These are phyloP conservation scores for Halcyon malimbica DNA, from an alignment of 2,113 vertebrate species.

Conservation along the genomic window DNA sequence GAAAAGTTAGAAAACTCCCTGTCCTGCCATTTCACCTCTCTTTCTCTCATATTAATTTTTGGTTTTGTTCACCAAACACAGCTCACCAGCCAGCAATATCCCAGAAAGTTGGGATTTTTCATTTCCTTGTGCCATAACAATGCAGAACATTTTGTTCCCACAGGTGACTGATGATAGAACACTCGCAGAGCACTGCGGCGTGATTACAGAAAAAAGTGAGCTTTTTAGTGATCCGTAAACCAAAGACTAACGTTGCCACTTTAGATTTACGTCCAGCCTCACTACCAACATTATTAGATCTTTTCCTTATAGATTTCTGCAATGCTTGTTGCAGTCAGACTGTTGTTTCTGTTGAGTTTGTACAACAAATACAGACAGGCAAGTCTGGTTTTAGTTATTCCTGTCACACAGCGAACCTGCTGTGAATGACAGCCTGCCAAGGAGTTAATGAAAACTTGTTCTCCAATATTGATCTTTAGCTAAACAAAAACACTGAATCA, in stretches of 20 bases:
- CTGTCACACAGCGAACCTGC: constrained; percentile 12
- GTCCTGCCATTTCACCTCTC: not conserved
- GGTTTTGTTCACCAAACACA: not conserved
- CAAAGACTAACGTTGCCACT: not conserved
- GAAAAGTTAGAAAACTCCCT: not conserved
- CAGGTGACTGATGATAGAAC: not conserved
- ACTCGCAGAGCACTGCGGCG: not conserved
- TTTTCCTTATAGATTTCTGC: not conserved
- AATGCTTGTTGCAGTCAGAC: not conserved
- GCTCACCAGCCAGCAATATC: not conserved
- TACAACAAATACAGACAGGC: not conserved
- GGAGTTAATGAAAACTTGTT: constrained; percentile 10
- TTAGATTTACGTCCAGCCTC: not conserved
- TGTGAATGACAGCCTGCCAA: not conserved
- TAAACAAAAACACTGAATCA: constrained; percentile 16
- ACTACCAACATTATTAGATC: not conserved
- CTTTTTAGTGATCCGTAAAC: not conserved
- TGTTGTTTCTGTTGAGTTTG: not conserved
- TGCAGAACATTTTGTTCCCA: not conserved
- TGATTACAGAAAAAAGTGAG: not conserved
- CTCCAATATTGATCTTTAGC: not conserved
- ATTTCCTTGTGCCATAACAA: not conserved
- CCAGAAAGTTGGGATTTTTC: not conserved
- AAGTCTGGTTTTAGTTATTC: constrained; percentile 34
- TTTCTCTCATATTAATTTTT: not conserved